phyloP scores from a whole-genome alignment of 2,113 vertebrate genomes.

The Pelobates fuscus region DNA sequence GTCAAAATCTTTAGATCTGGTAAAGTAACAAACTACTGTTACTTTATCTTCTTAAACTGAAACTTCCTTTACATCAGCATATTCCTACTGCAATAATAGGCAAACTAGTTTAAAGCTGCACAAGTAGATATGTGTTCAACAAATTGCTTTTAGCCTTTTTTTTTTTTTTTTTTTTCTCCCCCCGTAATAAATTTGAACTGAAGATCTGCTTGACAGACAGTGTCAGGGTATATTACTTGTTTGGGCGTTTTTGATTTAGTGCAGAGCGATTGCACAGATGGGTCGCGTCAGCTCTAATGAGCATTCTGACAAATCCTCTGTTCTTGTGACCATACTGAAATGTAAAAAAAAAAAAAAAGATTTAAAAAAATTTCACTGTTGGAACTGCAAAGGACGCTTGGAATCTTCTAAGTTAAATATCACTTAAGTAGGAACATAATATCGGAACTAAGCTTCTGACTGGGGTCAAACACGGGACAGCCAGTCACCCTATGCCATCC shows the following conservation, averaged over 20 bases:
- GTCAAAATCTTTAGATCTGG: no score
- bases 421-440: conserved; percentile 60
- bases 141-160: neutral
- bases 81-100: no score
- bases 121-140: neutral
- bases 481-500: conserved; percentile 64
- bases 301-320: conserved; percentile 51
- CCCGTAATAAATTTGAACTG: neutral
- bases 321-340: conserved; percentile 47
- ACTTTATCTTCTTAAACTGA: no score
- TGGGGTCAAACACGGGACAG: conserved; percentile 62
- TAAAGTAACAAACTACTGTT: no score
- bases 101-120: no score
- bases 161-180: neutral
- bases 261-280: conserved; percentile 41
- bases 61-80: no score
- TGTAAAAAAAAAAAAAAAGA: neutral
- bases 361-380: conserved; percentile 54
- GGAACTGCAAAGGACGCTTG: conserved; percentile 55
- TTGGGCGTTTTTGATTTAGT: conserved; percentile 1
- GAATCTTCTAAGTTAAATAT: conserved; percentile 59
- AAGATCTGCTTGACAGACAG: neutral
- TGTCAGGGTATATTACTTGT: conserved; percentile 27
- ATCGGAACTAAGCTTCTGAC: conserved; percentile 56
- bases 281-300: conserved; percentile 31